Conservation (phyloP, 1,140 invertebrate species). For the Babylonia areolata region DNA sequence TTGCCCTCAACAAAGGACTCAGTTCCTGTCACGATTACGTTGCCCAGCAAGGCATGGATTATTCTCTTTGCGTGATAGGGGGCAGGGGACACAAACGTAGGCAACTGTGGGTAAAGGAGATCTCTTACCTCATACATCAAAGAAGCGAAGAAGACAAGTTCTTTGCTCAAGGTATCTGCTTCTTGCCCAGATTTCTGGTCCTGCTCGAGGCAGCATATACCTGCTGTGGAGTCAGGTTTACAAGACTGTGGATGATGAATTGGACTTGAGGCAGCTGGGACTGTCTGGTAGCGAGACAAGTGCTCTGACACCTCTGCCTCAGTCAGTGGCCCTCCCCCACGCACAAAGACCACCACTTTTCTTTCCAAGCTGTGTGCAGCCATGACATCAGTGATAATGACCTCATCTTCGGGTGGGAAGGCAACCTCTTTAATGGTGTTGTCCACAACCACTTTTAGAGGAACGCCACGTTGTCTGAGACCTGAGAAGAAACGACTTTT, state of each 20-base stretch:
- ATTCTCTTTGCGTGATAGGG: not conserved
- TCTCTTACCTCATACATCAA: not conserved
- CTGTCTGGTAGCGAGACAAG: not conserved
- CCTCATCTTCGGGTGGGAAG: not conserved
- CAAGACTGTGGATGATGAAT: not conserved
- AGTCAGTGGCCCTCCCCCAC: not conserved
- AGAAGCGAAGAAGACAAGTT: not conserved
- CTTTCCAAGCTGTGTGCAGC: constrained; percentile 12
- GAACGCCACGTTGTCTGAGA: constrained; percentile 8
- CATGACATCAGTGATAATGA: constrained; percentile 13
- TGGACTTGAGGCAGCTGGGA: not conserved
- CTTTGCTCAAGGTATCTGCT: not conserved
- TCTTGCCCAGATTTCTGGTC: not conserved
- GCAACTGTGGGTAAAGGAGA: not conserved
- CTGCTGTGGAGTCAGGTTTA: too few relatives aligned
- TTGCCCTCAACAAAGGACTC: not conserved
- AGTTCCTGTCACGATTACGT: not conserved
- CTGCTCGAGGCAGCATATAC: too few relatives aligned
- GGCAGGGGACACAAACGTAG: not conserved
- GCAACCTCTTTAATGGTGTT: constrained; percentile 29
- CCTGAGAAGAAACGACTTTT: not conserved
- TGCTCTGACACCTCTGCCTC: not conserved
- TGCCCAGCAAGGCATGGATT: not conserved
- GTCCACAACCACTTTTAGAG: constrained; percentile 3
- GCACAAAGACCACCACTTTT: constrained; percentile 11